A percentile compares a stretch with the other conserved stretches of the same genome.
phyloP scores from a whole-genome alignment of 2,113 vertebrate genomes.

The Mobula birostris region DNA sequence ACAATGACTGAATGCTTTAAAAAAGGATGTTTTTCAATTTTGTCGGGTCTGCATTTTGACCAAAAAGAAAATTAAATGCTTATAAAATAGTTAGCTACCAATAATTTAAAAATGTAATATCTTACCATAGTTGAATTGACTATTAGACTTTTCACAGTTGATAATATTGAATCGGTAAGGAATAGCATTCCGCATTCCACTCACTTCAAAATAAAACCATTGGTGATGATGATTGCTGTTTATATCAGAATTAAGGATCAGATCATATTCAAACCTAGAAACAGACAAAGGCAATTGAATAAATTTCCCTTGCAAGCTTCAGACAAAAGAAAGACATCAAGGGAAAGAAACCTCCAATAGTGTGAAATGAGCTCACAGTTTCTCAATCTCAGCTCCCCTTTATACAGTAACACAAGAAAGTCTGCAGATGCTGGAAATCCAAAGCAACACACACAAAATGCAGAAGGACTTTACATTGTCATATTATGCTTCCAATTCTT shows the following conservation, averaged over 20 bases:
- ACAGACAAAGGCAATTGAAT: slow-evolving; percentile 26
- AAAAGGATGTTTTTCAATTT: neutral
- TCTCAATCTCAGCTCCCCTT: neutral
- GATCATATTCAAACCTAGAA: slow-evolving; percentile 87
- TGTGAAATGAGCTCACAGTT: neutral
- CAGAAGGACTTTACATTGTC: neutral
- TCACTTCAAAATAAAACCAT: slow-evolving; percentile 99
- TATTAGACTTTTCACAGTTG: slow-evolving; percentile 98
- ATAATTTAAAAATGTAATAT: neutral
- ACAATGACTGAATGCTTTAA: neutral
- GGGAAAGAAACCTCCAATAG: neutral
- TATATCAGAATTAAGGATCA: slow-evolving; percentile 95
- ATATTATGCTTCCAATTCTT: neutral
- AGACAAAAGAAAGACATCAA: neutral
- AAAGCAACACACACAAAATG: too few relatives aligned
- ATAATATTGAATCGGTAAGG: slow-evolving; percentile 95
- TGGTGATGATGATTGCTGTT: slow-evolving; percentile 99
- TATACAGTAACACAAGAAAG: neutral
- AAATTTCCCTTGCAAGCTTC: neutral
- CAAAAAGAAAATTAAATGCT: neutral
- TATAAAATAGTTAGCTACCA: neutral
- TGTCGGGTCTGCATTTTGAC: neutral
- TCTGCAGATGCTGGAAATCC: too few relatives aligned
- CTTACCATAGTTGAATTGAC: slow-evolving; percentile 97
- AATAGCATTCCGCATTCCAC: slow-evolving; percentile 77